Percentiles rank a stretch among this genome's conserved stretches.
Evolutionary conservation across 2,113 vertebrate genomes (phyloP).

Genomic region (mouse (Mus musculus)): GRCm39 chr13:49225001-49225500

Average conservation of each 20-base stretch:
- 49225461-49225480: slow-evolving; percentile 94
- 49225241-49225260: not conserved
- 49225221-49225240: not conserved
- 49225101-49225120: not conserved
- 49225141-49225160: not conserved
- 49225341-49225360: not conserved
- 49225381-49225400: too few relatives aligned
- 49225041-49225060: not conserved
- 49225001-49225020: not conserved
- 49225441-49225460: not conserved
- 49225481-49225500: slow-evolving; percentile 88
- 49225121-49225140: not conserved
- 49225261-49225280: not conserved
- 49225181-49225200: not conserved
- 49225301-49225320: not conserved
- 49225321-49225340: not conserved
- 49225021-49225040: not conserved
- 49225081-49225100: not conserved
- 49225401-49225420: not conserved
- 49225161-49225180: not conserved
- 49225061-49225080: not conserved
- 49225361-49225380: not conserved
- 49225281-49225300: not conserved
- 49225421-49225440: not conserved
- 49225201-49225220: not conserved